Evolutionary conservation across 2,888 invertebrate genomes (phyloP), one percentile per base, ranked within the genome.

Genomic region (Athrips mouffetella): DNA sequence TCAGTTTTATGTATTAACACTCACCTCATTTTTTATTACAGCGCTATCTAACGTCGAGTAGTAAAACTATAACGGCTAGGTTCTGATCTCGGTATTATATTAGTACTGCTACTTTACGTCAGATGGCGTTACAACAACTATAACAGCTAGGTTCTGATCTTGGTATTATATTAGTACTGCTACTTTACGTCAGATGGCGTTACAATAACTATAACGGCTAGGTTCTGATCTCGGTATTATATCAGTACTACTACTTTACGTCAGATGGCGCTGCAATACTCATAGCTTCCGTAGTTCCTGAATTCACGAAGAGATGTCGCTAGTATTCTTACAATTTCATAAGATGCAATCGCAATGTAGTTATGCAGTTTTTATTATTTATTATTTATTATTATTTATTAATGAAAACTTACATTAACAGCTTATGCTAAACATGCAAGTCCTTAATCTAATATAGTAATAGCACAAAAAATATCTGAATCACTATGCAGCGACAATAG

Each of bases 311-410:
- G 67, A 84, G 83, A 72, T 76, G 76, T 64, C 76, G 66, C 53
- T 65, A 13, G 13, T 2, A 31, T n/a, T n/a, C n/a, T n/a, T n/a
- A 13, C 29, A 2, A 27, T 20, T 16, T 4, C 3, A n/a, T 30
- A 16, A 48, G 27, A 11, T 53, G 50, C 49, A 47, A 40, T 50
- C 47, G 51, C 30, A 57, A 51, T 63, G 62, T 62, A 63, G 21
- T 21, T 27, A 48, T 79, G 77, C 77, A 79, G 78, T 85, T 86
- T n/a, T n/a, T n/a, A n/a, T n/a, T n/a, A n/a, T n/a, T n/a, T n/a
- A n/a, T n/a, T n/a, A n/a, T n/a, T n/a, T n/a, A n/a, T n/a, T n/a
- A n/a, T n/a, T n/a, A n/a, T n/a, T n/a, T n/a, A n/a, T n/a, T n/a
- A n/a, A n/a, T n/a, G n/a, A n/a, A n/a, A n/a, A n/a, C n/a, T n/a